These are phyloP conservation scores for Lasiurus borealis DNA, from an alignment of 2,113 vertebrate genomes.

Conservation along the genomic window DNA sequence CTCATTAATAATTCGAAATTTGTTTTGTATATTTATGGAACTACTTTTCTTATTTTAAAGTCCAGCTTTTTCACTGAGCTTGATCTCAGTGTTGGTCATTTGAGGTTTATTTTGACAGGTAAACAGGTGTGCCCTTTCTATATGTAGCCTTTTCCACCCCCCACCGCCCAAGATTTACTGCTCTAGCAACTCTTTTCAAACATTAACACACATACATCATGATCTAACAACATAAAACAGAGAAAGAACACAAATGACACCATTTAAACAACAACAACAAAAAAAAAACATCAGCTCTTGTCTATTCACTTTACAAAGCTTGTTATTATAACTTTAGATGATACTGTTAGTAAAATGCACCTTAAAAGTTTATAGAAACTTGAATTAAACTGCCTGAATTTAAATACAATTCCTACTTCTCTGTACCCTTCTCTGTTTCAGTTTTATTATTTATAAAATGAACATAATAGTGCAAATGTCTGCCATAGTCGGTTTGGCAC, in stretches of 20 bases:
- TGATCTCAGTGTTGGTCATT: neutral
- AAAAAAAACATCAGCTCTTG: slow-evolving; percentile 9
- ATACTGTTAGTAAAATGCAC: neutral
- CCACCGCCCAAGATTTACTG: neutral
- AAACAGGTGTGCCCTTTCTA: neutral
- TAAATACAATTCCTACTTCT: neutral
- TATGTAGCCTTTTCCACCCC: neutral
- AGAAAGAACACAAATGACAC: slow-evolving; percentile 45
- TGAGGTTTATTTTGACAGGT: neutral
- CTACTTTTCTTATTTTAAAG: neutral
- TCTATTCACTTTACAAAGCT: slow-evolving; percentile 53
- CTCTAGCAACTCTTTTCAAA: slow-evolving; percentile 47
- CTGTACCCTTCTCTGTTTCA: neutral
- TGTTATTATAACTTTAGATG: neutral
- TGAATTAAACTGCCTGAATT: neutral
- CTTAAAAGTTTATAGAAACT: neutral
- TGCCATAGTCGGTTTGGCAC: too few relatives aligned
- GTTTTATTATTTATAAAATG: slow-evolving; percentile 22
- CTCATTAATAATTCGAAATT: neutral
- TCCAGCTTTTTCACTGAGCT: neutral
- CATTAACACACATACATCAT: slow-evolving; percentile 48
- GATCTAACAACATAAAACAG: slow-evolving; percentile 63
- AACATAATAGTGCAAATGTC: too few relatives aligned
- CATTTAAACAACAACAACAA: slow-evolving; percentile 63
- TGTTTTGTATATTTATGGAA: neutral